Percentiles rank a stretch among this genome's conserved stretches.
These are phyloP conservation scores for Megalonaias nervosa DNA, from an alignment of 1,140 invertebrate species.

Conservation along the genomic window DNA sequence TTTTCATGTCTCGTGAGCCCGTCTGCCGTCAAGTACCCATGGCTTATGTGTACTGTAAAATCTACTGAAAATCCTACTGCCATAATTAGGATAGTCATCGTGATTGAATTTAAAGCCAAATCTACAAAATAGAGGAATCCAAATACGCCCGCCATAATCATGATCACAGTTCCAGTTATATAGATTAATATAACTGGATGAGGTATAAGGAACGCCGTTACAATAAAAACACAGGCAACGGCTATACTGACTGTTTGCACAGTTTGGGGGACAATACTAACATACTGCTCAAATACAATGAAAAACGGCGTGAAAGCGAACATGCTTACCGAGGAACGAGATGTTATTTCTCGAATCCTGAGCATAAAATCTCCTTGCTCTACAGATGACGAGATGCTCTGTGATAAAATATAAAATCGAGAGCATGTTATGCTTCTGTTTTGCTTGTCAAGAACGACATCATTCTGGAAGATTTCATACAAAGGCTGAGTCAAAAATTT, in stretches of 20 bases:
- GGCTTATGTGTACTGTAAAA: slow-evolving; percentile 97
- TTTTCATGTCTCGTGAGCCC: slow-evolving; percentile 74
- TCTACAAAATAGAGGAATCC: slow-evolving; percentile 98
- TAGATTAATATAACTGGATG: slow-evolving; percentile 93
- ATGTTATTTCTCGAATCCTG: slow-evolving; percentile 47
- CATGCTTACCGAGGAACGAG: slow-evolving; percentile 42
- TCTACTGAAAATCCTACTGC: slow-evolving; percentile 98
- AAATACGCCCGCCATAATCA: slow-evolving; percentile 94
- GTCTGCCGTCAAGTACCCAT: slow-evolving; percentile 93
- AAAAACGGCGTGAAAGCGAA: slow-evolving; percentile 58
- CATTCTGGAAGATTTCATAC: slow-evolving; percentile 77
- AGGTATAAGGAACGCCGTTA: slow-evolving; percentile 97
- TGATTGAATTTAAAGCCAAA: slow-evolving; percentile 96
- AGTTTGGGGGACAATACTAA: slow-evolving; percentile 93
- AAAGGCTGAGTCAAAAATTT: slow-evolving; percentile 70
- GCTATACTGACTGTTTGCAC: slow-evolving; percentile 95
- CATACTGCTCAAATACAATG: slow-evolving; percentile 80
- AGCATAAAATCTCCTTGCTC: slow-evolving; percentile 56
- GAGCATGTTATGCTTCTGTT: slow-evolving; percentile 83
- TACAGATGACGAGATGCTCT: slow-evolving; percentile 43
- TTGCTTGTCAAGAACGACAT: slow-evolving; percentile 88
- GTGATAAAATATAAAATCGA: slow-evolving; percentile 51
- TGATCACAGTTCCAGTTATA: slow-evolving; percentile 96
- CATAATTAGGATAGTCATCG: slow-evolving; percentile 99
- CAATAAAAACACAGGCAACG: slow-evolving; percentile 94